A percentile compares a stretch with the other conserved stretches of the same genome.
These are phyloP conservation scores for Megaceryle alcyon DNA, from an alignment of 2,797 vertebrate species.

Conservation along the genomic window DNA sequence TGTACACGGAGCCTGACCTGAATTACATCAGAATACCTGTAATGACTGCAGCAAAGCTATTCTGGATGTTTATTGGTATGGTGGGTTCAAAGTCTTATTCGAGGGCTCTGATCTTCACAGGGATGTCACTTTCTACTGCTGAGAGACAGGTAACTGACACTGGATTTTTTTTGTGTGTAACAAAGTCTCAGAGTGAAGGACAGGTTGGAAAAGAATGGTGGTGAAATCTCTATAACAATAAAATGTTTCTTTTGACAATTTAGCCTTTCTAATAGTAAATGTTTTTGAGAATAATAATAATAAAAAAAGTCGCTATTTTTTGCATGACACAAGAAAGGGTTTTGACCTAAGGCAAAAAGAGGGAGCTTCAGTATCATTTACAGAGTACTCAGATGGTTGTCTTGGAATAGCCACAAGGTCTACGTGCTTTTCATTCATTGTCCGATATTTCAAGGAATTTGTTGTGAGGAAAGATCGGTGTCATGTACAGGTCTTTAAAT, in stretches of 20 bases:
- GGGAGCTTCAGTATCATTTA: not conserved
- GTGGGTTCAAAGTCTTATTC: not conserved
- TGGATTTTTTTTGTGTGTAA: not conserved
- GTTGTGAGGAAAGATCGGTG: not conserved
- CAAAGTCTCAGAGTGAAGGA: not conserved
- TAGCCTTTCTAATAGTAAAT: not conserved
- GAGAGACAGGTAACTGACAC: not conserved
- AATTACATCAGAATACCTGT: not conserved
- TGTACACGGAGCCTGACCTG: not conserved
- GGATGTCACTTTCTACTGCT: not conserved
- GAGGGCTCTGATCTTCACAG: not conserved
- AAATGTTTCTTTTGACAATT: not conserved
- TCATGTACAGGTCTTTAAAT: conserved; percentile 48
- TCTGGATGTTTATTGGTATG: not conserved
- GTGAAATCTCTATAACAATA: not conserved
- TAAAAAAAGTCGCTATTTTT: not conserved
- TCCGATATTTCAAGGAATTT: conserved; percentile 66
- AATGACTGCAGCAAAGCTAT: conserved; percentile 8
- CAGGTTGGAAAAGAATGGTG: not conserved
- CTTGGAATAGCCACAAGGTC: not conserved
- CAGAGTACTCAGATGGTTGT: not conserved
- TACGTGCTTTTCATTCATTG: not conserved
- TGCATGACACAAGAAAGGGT: not conserved
- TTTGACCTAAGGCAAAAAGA: conserved; percentile 8
- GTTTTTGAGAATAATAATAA: not conserved